Evolutionary conservation across 2,113 vertebrate species (phyloP).

Genomic region (Halichoeres trimaculatus): DNA sequence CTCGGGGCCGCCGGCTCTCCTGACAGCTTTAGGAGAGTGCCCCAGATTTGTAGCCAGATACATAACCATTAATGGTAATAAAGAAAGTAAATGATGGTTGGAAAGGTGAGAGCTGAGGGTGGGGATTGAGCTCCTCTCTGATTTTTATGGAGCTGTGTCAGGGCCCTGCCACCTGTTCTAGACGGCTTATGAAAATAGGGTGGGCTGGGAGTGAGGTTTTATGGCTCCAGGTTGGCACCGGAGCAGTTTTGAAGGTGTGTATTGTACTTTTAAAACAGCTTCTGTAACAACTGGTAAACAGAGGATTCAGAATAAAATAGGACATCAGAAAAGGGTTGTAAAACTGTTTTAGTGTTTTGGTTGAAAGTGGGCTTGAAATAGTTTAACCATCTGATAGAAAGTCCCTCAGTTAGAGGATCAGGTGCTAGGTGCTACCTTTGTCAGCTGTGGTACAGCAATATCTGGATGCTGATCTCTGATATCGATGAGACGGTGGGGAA

Average conservation of each 20-base stretch:
- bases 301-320: neutral
- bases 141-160: slow-evolving; percentile 74
- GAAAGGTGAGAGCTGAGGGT: slow-evolving; percentile 76
- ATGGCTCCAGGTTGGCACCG: slow-evolving; percentile 56
- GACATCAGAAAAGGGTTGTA: neutral
- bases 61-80: slow-evolving; percentile 83
- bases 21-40: slow-evolving; percentile 82
- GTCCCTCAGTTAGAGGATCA: slow-evolving; percentile 4
- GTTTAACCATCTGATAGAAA: slow-evolving; percentile 22
- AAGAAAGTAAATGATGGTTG: slow-evolving; percentile 83
- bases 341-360: neutral
- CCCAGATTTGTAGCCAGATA: slow-evolving; percentile 81
- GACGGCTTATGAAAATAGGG: slow-evolving; percentile 76
- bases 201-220: slow-evolving; percentile 61
- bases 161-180: slow-evolving; percentile 74
- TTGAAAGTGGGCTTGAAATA: slow-evolving; percentile 18
- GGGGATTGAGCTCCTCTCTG: slow-evolving; percentile 68
- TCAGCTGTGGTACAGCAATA: slow-evolving; percentile 24
- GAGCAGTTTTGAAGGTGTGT: slow-evolving; percentile 33
- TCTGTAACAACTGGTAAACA: neutral
- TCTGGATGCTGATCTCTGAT: slow-evolving; percentile 41
- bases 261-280: slow-evolving; percentile 7
- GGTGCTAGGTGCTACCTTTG: slow-evolving; percentile 2
- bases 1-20: slow-evolving; percentile 68
- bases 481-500: slow-evolving; percentile 18